Evolutionary conservation across 2,888 invertebrate species (phyloP), one percentile per base, ranked within the genome.

Genomic region (Scelioninae gen. 1): DNA sequence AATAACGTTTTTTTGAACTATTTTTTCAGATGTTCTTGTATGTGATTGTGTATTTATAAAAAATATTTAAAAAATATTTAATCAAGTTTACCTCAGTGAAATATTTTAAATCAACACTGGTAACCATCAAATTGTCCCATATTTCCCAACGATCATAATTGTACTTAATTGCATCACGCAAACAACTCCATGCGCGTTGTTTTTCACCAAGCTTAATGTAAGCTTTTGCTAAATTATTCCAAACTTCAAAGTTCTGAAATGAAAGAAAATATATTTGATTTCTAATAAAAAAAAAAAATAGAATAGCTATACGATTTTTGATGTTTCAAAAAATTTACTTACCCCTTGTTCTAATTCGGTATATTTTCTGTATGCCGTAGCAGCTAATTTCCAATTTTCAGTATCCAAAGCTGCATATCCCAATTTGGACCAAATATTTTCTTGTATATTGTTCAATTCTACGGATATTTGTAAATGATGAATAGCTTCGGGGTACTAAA

Each of bases 141-240:
- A 96, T 93, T 93, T 96, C 96, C 98, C 98, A 98, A 91, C 97
- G 97, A 88, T 98, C 97, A 90, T 95, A 98, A 93, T 97, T 98
- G 92, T 96, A 98, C 91, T 97, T 96, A 0, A 98, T 92, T 0
- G 99, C 97, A 92, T 99, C 98, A 88, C 96, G 95, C 0, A 98
- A 93, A 4, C 97, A 96, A 68, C 95, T 94, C 93, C 97, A 96
- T 0, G 98, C 99, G 74, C 97, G 94, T 76, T 94, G 93, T 93
- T 97, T 98, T 90, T 99, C 96, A 0, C 96, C 96, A 68, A 96
- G 93, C 89, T 97, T 96, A 8, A 98, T 95, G 87, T 98, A 97
- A 3, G 97, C 97, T 90, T 98, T 98, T 11, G 98, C 98, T 77
- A 99, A 93, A 92, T 99, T 99, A 92, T 98, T 99, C 99, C 99